phyloP scores from a whole-genome alignment of 1,140 invertebrate genomes.

The Drosophila nasuta region DNA sequence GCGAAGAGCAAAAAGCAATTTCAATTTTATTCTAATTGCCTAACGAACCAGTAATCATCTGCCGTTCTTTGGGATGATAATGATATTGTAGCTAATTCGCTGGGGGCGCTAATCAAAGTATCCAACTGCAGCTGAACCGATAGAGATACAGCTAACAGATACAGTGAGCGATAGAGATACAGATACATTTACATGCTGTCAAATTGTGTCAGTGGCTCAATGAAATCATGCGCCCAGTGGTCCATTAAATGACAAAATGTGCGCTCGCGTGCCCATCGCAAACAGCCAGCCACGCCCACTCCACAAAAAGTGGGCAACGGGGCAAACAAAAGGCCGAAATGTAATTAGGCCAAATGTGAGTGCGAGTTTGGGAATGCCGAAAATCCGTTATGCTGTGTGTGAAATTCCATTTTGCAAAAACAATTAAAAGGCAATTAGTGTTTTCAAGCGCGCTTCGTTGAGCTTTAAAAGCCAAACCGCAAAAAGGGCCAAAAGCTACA shows the following conservation, averaged over 20 bases:
- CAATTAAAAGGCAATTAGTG: conserved; percentile 82
- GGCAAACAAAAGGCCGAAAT: conserved; percentile 47
- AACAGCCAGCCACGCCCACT: conserved; percentile 23
- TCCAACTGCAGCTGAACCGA: conserved; percentile 61
- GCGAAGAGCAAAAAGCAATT: conserved; percentile 59
- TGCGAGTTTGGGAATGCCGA: conserved; percentile 19
- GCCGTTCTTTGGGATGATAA: conserved; percentile 36
- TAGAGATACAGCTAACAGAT: conserved; percentile 8
- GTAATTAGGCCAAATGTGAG: conserved; percentile 74
- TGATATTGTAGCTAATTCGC: conserved; percentile 66
- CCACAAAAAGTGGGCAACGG: neutral
- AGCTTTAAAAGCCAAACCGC: conserved; percentile 56
- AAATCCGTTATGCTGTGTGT: conserved; percentile 43
- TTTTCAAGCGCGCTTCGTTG: conserved; percentile 57
- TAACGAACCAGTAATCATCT: conserved; percentile 69
- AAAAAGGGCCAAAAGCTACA: neutral
- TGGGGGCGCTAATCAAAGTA: conserved; percentile 79
- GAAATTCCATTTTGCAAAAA: conserved; percentile 70
- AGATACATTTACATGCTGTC: conserved; percentile 17
- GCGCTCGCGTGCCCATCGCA: conserved; percentile 33
- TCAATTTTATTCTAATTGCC: conserved; percentile 69
- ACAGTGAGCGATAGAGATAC: neutral
- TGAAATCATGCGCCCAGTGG: conserved; percentile 81
- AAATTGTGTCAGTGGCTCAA: conserved; percentile 78
- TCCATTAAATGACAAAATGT: conserved; percentile 81